phyloP scores from a whole-genome alignment of 2,797 vertebrate genomes.

The Lepilemur ruficaudatus region DNA sequence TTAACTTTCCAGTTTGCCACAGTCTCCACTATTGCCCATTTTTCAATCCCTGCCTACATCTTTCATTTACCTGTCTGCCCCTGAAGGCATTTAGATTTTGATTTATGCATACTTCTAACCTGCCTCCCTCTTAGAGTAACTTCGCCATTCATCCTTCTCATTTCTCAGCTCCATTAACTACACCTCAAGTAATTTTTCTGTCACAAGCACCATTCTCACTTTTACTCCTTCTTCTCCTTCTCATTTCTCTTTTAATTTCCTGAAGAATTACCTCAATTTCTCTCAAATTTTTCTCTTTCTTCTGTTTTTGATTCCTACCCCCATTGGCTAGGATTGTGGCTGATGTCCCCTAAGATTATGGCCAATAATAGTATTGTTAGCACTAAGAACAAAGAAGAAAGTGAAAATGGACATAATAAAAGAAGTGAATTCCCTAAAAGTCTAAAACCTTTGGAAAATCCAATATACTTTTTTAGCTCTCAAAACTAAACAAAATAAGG shows the following conservation, averaged over 20 bases:
- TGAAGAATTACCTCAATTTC: not conserved
- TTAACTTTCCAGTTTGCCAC: not conserved
- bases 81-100: not conserved
- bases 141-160: not conserved
- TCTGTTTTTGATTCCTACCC: not conserved
- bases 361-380: not conserved
- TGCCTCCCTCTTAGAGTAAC: not conserved
- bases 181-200: not conserved
- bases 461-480: not conserved
- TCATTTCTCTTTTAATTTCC: not conserved
- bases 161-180: not conserved
- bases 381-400: not conserved
- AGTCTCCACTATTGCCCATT: not conserved
- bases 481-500: not conserved
- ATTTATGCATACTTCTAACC: not conserved
- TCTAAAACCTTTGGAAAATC: not conserved
- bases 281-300: not conserved
- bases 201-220: not conserved
- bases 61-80: not conserved
- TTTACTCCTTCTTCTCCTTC: not conserved
- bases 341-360: not conserved
- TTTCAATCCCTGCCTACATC: not conserved
- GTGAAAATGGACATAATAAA: not conserved
- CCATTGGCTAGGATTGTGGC: not conserved
- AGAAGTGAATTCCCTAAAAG: not conserved